Conservation (phyloP, 2,113 vertebrate species). For the Nycticorax nycticorax region DNA sequence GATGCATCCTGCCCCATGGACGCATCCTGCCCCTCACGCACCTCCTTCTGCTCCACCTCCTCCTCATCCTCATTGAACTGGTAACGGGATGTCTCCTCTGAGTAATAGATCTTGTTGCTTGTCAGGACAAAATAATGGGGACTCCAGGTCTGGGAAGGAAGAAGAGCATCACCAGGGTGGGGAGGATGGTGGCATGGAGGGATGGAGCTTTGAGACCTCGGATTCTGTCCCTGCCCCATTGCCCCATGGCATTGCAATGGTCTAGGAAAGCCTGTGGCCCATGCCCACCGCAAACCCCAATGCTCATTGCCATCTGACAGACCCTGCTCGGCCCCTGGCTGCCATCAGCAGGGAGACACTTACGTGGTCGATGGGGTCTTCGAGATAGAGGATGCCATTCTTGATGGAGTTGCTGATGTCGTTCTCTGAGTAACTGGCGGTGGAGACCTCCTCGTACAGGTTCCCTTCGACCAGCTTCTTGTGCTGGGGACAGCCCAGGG, state of each 20-base stretch:
- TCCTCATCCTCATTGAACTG: constrained; percentile 85
- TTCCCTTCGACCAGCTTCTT: constrained; percentile 89
- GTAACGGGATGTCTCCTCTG: constrained; percentile 85
- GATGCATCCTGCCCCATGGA: fast-evolving
- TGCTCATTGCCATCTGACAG: not conserved
- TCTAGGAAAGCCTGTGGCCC: not conserved
- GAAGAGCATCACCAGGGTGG: not conserved
- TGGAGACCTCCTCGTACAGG: constrained; percentile 83
- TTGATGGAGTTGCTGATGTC: constrained; percentile 91
- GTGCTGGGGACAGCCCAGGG: constrained; percentile 70
- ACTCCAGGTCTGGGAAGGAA: constrained; percentile 80
- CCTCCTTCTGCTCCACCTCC: constrained; percentile 82
- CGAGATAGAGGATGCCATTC: constrained; percentile 88
- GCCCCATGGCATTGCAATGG: fast-evolving
- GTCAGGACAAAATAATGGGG: constrained; percentile 88
- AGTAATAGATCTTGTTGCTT: constrained; percentile 89
- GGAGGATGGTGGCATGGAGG: not conserved
- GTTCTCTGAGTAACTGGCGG: constrained; percentile 83
- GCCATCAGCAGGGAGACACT: not conserved
- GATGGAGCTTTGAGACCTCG: not conserved
- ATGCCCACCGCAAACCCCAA: not conserved
- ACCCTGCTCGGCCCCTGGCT: not conserved
- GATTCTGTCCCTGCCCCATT: not conserved
- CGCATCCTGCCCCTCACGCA: not conserved
- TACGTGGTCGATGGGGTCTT: constrained; percentile 87